A percentile compares a stretch with the other conserved stretches of the same genome.
phyloP scores from a whole-genome alignment of 2,797 vertebrate species.

The Holocentrus rufus region DNA sequence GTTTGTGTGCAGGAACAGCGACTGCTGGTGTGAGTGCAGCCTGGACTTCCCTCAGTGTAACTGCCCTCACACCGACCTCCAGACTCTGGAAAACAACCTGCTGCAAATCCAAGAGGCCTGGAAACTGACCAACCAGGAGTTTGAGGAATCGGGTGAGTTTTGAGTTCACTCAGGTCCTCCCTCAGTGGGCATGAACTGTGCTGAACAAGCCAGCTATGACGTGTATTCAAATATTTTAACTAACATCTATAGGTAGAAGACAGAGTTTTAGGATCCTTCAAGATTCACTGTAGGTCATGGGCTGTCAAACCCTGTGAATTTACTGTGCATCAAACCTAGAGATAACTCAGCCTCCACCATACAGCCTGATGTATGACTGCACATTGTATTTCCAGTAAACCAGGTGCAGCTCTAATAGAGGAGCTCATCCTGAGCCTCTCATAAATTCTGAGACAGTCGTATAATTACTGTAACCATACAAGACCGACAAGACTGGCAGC shows the following conservation, averaged over 20 bases:
- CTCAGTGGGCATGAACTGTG: background rate
- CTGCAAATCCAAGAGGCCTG: slow-evolving; percentile 87
- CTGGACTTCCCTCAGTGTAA: slow-evolving; percentile 90
- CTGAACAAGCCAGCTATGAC: background rate
- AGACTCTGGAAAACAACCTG: slow-evolving; percentile 89
- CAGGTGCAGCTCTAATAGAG: too few species aligned
- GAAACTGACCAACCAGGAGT: slow-evolving; percentile 88
- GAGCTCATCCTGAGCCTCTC: too few species aligned
- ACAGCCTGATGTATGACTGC: too few species aligned
- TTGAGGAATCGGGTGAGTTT: slow-evolving; percentile 91
- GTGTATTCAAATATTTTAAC: too few species aligned
- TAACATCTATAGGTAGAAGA: too few species aligned
- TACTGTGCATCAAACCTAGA: too few species aligned
- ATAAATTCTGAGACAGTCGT: slow-evolving; percentile 25
- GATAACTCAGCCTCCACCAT: too few species aligned
- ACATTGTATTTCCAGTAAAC: too few species aligned
- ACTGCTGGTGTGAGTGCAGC: slow-evolving; percentile 95
- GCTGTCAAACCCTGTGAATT: background rate
- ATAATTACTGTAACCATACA: slow-evolving; percentile 51
- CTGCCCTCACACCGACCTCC: slow-evolving; percentile 92
- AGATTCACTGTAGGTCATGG: too few species aligned
- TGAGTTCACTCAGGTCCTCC: slow-evolving; percentile 15
- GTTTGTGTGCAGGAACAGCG: slow-evolving; percentile 90
- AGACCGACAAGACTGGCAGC: slow-evolving; percentile 25
- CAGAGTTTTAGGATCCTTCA: slow-evolving; percentile 15